Evolutionary conservation across 2,797 vertebrate species (phyloP), one percentile per base, ranked within the genome.

Genomic region (Ctenopoma kingsleyae): DNA sequence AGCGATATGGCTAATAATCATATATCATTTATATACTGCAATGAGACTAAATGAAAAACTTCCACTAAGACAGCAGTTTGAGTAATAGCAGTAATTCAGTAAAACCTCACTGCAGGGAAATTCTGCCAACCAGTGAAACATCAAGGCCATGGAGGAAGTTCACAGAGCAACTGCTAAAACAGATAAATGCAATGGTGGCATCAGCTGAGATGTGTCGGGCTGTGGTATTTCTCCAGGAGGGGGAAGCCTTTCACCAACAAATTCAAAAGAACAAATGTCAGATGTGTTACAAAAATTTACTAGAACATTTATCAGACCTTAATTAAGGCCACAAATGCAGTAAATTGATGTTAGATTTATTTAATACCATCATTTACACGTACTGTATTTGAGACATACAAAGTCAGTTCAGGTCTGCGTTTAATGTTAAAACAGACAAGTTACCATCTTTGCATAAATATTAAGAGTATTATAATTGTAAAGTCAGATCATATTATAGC

Each of bases 181-280:
- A 22, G 36, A n/a, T 30, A 32, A 65, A 48, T 46, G 44, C 41
- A 55, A 35, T 40, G 35, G 46, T 47, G 46, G 38, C 66, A 67
- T 81, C 57, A 52, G 30, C 47, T 41, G 41, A 72, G 57, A 67
- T 70, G 47, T 78, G 50, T 27, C 41, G 0, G 41, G 50, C 52
- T 52, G 38, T 56, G 62, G 53, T 71, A 52, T 53, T 75, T 72
- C 61, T 80, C 62, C 68, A 76, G 47, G 75, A 58, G 47, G 51
- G 16, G 13, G 67, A 79, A 73, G 51, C 46, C 61, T 60, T 12
- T 22, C 51, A 50, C 76, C 71, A 75, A 49, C 1, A 1, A 8
- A 2, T 50, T 75, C 22, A 63, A 64, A 70, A 54, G 61, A 80
- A 66, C 76, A 82, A 60, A 72, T 82, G 71, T 73, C 74, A 53